phyloP scores from a whole-genome alignment of 2,113 vertebrate species.

The Oncorhynchus mykiss region DNA sequence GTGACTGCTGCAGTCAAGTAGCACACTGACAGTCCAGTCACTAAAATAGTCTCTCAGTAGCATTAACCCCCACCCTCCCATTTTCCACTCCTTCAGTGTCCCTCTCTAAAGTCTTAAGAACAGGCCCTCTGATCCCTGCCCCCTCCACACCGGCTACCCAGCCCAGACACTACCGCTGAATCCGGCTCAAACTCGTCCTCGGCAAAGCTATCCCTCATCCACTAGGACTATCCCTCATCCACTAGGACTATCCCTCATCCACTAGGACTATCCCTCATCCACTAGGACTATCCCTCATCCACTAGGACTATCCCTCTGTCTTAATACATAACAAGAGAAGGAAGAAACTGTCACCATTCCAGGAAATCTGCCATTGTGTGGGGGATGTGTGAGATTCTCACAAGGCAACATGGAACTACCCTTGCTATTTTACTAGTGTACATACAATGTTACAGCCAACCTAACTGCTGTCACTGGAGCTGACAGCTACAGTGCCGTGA shows the following conservation, averaged over 20 bases:
- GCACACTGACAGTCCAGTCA: not conserved
- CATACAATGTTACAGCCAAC: not conserved
- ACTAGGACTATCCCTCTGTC: no score
- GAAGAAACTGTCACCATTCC: not conserved
- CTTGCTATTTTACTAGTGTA: not conserved
- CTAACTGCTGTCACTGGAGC: not conserved
- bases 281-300: no score
- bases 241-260: no score
- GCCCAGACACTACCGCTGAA: constrained; percentile 23
- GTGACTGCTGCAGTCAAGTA: not conserved
- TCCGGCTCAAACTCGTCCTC: constrained; percentile 12
- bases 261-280: no score
- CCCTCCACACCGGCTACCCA: constrained; percentile 27
- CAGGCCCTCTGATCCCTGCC: not conserved
- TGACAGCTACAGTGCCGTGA: not conserved
- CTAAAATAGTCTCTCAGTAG: not conserved
- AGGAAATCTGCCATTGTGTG: not conserved
- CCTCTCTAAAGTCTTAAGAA: not conserved
- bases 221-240: no score
- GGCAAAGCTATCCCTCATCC: no score
- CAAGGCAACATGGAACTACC: not conserved
- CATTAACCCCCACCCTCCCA: not conserved
- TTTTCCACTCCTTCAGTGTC: not conserved
- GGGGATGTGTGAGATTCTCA: not conserved
- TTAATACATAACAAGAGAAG: no score